Evolutionary conservation across 2,797 vertebrate species (phyloP).

Genomic region (Karalla daura): DNA sequence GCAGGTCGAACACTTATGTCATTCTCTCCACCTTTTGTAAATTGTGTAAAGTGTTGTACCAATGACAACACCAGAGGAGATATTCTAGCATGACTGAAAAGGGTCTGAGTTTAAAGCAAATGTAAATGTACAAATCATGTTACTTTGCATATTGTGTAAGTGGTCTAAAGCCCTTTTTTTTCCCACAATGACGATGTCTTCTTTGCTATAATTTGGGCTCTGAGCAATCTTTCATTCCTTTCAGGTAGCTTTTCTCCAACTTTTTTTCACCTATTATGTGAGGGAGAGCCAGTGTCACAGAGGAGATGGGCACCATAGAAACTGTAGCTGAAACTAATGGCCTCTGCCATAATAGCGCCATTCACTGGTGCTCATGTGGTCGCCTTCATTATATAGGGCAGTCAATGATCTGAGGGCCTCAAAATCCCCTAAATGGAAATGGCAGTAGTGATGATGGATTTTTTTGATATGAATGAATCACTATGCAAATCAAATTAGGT

Average conservation of each 20-base stretch:
- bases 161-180: no score
- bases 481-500: constrained; percentile 32
- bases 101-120: not conserved
- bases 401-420: constrained; percentile 41
- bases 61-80: not conserved
- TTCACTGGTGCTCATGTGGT: constrained; percentile 38
- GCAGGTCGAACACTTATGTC: not conserved
- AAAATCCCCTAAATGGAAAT: constrained; percentile 31
- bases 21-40: not conserved
- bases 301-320: constrained; percentile 50
- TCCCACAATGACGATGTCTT: not conserved
- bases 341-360: constrained; percentile 52
- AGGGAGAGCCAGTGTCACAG: constrained; percentile 28
- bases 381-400: constrained; percentile 22
- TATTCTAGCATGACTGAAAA: not conserved
- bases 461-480: constrained; percentile 30
- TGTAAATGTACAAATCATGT: not conserved
- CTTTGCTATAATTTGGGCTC: constrained; percentile 11
- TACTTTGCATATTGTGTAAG: not conserved
- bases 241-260: constrained; percentile 20
- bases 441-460: constrained; percentile 7
- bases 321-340: constrained; percentile 45
- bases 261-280: constrained; percentile 45
- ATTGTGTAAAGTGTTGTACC: not conserved
- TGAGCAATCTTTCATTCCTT: constrained; percentile 8